Evolutionary conservation across 2,888 invertebrate species (phyloP), one percentile per base, ranked within the genome.

Genomic region (Camptogramma bilineatum): DNA sequence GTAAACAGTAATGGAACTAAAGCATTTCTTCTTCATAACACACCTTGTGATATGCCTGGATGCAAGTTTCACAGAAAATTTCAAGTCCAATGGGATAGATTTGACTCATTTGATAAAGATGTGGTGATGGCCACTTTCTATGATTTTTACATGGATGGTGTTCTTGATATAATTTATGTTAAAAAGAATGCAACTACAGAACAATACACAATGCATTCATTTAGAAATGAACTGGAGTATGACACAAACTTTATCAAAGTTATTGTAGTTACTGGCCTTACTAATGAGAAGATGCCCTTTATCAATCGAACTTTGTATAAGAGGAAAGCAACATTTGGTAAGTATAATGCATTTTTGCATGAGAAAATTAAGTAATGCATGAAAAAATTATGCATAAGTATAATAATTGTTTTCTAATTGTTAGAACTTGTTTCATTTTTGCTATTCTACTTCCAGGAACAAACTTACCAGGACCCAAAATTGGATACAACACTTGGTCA

Each of bases 201-300:
- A 44, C 87, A 87, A 73, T 95, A 95, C 80, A 94, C 93, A 65
- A 95, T 97, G 58, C 95, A 96, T 62, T 97, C 98, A 0, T 97
- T 97, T 77, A 96, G 95, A 81, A 99, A 98, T 84, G 96, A 96
- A 71, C 93, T 98, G 58, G 97, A 98, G 79, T 98, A 98, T 88
- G 99, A 99, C 87, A 97, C 98, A 0, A 98, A 98, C 86, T 99
- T 99, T 80, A 95, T 99, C 0, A 99, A 99, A 93, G 97, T 98
- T 0, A 97, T 98, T 95, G 98, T 98, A 21, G 94, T 98, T 0
- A 97, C 98, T 62, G 98, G 98, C 0, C 88, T 96, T 46, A 95
- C 95, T 19, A 97, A 97, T 85, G 94, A 94, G 73, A 94, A 94
- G 75, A 94, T 95, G 79, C 95, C 96, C 0, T 94, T 95, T 71